A percentile compares a stretch with the other conserved stretches of the same genome.
Conservation (phyloP, 2,888 invertebrate genomes). For the Seira musarum region DNA sequence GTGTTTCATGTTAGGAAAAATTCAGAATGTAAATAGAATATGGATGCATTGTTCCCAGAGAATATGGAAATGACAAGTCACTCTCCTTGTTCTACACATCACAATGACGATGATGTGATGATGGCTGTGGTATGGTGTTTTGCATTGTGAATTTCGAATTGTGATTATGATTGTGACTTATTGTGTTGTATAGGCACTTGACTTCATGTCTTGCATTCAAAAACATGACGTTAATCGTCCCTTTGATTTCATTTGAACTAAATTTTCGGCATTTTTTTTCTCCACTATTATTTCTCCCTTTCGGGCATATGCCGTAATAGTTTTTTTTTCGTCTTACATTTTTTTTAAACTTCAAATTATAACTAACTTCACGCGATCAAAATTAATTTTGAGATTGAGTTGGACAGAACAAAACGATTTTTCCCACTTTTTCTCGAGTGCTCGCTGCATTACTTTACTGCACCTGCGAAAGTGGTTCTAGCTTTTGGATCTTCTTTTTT, state of each 20-base stretch:
- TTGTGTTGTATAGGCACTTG: conserved; percentile 9
- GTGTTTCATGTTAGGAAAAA: conserved; percentile 44
- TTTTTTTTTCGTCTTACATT: background rate
- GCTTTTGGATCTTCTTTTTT: no score
- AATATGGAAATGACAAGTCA: conserved; percentile 49
- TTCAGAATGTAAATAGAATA: conserved; percentile 20
- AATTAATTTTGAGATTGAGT: conserved; percentile 13
- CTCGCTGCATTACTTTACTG: conserved; percentile 10
- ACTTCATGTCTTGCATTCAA: conserved; percentile 6
- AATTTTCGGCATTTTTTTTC: no score
- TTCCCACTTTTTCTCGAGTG: conserved; percentile 15
- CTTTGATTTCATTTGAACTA: no score
- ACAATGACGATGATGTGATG: conserved; percentile 10
- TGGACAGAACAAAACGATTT: conserved; percentile 33
- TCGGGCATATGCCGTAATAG: background rate
- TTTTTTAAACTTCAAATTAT: background rate
- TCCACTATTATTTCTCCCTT: background rate
- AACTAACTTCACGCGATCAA: background rate
- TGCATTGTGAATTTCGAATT: no score
- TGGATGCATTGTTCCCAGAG: background rate
- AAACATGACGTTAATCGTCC: no score
- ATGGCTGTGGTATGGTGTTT: conserved; percentile 1
- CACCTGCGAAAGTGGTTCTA: conserved; percentile 53
- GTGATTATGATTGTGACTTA: conserved; percentile 6
- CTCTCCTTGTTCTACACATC: conserved; percentile 16